Conservation (phyloP, 2,888 invertebrate genomes). For the Amiota communis region DNA sequence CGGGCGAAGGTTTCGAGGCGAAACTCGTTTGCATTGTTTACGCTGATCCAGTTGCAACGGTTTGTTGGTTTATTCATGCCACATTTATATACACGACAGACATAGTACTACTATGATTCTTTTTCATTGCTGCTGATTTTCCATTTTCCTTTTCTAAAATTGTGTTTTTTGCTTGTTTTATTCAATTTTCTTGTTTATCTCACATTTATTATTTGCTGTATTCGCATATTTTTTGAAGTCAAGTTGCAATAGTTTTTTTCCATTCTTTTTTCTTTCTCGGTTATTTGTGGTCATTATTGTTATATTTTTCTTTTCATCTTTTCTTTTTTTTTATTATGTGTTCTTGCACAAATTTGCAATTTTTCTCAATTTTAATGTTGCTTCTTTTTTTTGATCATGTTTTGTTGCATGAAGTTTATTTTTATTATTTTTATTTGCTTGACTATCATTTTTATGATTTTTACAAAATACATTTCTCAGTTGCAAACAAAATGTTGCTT, state of each 20-base stretch:
- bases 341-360: too few species aligned
- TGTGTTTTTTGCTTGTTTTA: constrained; percentile 45
- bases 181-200: constrained; percentile 35
- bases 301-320: constrained; percentile 39
- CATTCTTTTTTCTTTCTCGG: constrained; percentile 34
- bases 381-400: background rate
- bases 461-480: background rate
- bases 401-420: constrained; percentile 2
- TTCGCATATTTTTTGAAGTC: constrained; percentile 29
- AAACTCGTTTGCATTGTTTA: constrained; percentile 81
- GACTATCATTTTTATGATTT: background rate
- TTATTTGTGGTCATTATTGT: constrained; percentile 45
- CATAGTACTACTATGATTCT: constrained; percentile 18
- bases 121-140: constrained; percentile 15
- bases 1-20: constrained; percentile 81
- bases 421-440: constrained; percentile 1
- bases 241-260: constrained; percentile 28
- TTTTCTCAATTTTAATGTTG: background rate
- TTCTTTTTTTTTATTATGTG: background rate
- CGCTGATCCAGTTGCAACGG: constrained; percentile 81
- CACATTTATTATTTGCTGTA: constrained; percentile 16
- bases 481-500: too few species aligned
- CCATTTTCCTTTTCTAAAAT: constrained; percentile 26
- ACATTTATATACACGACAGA: constrained; percentile 38
- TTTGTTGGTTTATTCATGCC: constrained; percentile 67